phyloP scores from a whole-genome alignment of 2,888 invertebrate species.

The Ophion ellenae region DNA sequence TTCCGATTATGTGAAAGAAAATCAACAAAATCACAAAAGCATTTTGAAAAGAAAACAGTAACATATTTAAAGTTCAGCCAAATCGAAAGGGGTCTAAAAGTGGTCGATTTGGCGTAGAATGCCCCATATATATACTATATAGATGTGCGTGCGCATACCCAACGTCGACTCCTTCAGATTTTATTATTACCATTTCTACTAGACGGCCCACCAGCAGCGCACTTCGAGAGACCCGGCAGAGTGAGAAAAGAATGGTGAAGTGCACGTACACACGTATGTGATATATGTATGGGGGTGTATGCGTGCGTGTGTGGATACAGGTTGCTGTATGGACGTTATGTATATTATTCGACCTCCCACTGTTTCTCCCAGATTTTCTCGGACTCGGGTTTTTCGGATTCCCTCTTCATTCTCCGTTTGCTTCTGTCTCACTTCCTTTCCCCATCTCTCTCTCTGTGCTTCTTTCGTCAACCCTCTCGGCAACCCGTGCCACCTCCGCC shows the following conservation, averaged over 20 bases:
- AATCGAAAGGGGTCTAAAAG: no score
- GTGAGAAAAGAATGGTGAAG: conserved; percentile 32
- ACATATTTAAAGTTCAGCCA: no score
- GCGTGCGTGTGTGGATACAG: conserved; percentile 1
- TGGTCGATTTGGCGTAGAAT: no score
- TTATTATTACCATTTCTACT: conserved; percentile 81
- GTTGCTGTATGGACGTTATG: conserved; percentile 32
- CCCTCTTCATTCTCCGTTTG: conserved; percentile 49
- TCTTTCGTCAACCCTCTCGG: conserved; percentile 45
- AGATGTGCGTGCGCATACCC: conserved; percentile 33
- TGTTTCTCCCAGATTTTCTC: conserved; percentile 40
- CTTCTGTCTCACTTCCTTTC: conserved; percentile 29
- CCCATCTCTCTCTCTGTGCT: conserved; percentile 39
- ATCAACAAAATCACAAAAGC: no score
- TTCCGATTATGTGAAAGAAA: no score
- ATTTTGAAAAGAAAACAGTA: no score
- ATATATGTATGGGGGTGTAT: not conserved
- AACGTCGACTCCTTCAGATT: conserved; percentile 76
- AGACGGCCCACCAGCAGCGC: conserved; percentile 71
- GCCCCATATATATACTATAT: no score
- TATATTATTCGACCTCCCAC: conserved; percentile 50
- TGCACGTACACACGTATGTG: not conserved
- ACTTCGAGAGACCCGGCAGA: conserved; percentile 43
- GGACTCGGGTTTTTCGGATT: conserved; percentile 55
- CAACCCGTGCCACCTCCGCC: conserved; percentile 24